phyloP scores from a whole-genome alignment of 2,113 vertebrate genomes.

The human region DNA sequence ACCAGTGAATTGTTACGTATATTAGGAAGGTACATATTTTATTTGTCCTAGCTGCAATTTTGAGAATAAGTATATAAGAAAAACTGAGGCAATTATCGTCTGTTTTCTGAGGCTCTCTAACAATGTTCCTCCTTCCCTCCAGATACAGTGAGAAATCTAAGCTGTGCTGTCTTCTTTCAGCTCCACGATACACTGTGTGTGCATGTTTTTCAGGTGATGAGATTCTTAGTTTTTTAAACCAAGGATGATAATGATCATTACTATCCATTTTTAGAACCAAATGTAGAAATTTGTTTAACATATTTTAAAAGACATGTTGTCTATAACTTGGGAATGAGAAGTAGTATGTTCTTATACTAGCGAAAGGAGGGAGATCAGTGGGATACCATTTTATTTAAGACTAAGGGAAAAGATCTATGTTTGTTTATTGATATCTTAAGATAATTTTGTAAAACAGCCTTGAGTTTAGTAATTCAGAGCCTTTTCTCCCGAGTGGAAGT shows the following conservation, averaged over 20 bases:
- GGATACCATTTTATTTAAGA: background rate
- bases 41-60: background rate
- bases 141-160: background rate
- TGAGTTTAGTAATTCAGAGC: accelerated
- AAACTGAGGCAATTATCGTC: accelerated
- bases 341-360: background rate
- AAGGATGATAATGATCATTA: background rate
- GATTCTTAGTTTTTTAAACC: background rate
- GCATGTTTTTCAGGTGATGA: background rate
- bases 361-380: background rate
- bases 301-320: background rate
- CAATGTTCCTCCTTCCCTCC: background rate
- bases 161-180: background rate
- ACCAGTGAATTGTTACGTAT: background rate
- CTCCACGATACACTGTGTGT: accelerated
- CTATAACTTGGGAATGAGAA: background rate
- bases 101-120: background rate
- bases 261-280: background rate
- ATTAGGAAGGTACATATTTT: accelerated
- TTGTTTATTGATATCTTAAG: background rate
- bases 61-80: background rate
- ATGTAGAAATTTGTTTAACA: background rate
- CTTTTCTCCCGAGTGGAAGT: background rate
- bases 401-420: background rate
- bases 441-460: too few species aligned